Base-by-base conservation (phyloP, 1,140 invertebrate genomes). In the Pantala flavescens region DNA sequence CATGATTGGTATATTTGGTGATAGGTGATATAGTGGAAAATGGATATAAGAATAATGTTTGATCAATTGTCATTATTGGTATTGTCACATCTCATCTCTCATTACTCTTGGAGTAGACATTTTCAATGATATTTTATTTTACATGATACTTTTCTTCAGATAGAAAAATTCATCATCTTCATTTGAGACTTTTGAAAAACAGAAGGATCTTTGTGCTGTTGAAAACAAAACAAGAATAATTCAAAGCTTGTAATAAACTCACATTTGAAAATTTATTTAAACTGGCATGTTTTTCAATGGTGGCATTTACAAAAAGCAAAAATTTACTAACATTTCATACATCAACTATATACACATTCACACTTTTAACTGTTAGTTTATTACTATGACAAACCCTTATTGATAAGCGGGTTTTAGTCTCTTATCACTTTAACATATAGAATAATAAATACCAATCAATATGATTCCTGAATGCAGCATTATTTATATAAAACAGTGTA, bases 201-300 rank as follows among this genome's bases (percentile, higher is more conserved):
- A n/a, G n/a, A n/a, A n/a, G n/a, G n/a, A n/a, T n/a, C n/a, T n/a
- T n/a, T n/a, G n/a, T n/a, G n/a, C n/a, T n/a, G n/a, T n/a, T 36
- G 49, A 14, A 5, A 63, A 63, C 12, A 63, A 63, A 63, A 63
- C 14, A 63, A 19, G 12, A 63, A 63, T 63, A 1, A 19, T 21
- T 63, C 49, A 63, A 63, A 63, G 49, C 49, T 63, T 63, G 49
- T 63, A 63, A 63, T 63, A 63, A 63, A 63, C 14, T 63, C 49
- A 63, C 49, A 63, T 63, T 63, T 63, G 49, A 63, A 63, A 63
- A 63, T 63, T 63, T 63, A 63, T 63, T 63, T 63, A 19, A 63
- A 63, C 49, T 21, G n/a, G 49, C 49, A 21, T 21, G n/a, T 63
- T 21, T 21, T 63, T 63, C 49, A 63, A 63, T 21, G 14, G 49